Evolutionary conservation across 2,888 invertebrate genomes (phyloP).

Genomic region (Drosophila phalerata): DNA sequence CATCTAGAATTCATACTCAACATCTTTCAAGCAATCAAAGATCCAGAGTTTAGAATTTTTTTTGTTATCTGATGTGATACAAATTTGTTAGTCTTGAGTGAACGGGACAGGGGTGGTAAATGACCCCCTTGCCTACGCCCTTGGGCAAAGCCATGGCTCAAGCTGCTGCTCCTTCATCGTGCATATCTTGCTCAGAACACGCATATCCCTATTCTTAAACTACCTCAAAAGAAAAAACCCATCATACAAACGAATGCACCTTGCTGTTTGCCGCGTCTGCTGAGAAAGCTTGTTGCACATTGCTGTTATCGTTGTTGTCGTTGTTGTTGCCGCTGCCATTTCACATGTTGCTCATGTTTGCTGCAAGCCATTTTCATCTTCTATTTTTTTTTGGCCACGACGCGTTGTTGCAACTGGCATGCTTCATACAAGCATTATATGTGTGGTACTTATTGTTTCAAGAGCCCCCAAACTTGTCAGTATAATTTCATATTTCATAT

Average conservation of each 20-base stretch:
- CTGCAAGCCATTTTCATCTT: conserved; percentile 27
- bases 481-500: conserved; percentile 47
- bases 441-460: conserved; percentile 45
- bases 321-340: conserved; percentile 25
- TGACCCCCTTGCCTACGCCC: no score
- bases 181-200: conserved; percentile 22
- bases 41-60: no score
- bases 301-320: conserved; percentile 12
- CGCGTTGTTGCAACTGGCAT: conserved; percentile 45
- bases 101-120: no score
- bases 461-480: conserved; percentile 29
- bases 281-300: conserved; percentile 27
- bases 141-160: conserved; percentile 6
- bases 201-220: neutral
- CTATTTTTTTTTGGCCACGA: neutral
- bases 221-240: conserved; percentile 15
- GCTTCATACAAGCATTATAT: conserved; percentile 33
- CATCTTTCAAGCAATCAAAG: no score
- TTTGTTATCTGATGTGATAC: no score
- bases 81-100: no score
- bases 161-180: neutral
- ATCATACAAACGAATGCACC: conserved; percentile 9
- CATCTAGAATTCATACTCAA: no score
- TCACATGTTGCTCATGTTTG: conserved; percentile 46
- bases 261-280: conserved; percentile 10